Evolutionary conservation across 2,888 invertebrate genomes (phyloP), one percentile per base, ranked within the genome.

Genomic region (Laspeyria flexula): DNA sequence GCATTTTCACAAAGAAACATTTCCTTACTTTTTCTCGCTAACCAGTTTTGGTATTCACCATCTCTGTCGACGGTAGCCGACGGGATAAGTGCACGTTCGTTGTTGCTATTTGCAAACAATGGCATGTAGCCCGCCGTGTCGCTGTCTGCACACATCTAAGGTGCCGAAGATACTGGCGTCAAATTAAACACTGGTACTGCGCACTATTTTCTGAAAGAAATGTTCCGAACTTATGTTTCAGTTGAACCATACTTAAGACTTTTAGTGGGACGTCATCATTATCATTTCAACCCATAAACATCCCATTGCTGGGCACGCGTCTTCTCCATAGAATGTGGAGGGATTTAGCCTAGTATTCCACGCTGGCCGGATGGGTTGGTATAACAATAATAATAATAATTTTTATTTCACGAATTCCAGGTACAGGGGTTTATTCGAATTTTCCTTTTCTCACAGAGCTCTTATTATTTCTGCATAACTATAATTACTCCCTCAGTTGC

Each of bases 61-160:
- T 83, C 81, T 71, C 72, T 67, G 62, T 79, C 69, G 50, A 34
- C 53, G 60, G 69, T 71, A 65, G 73, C 48, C 62, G 73, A 67
- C 71, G 61, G 71, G 65, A 79, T 79, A 79, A 82, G 75, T 81
- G 77, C 77, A 76, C 72, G 75, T 74, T 78, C 71, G 79, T 75
- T 85, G 86, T 85, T 77, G 75, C 67, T 72, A 92, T 92, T 92
- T 89, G 90, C 92, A 92, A 91, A 92, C 92, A 92, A 92, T 92
- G 75, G 88, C 86, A 77, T 90, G 92, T 92, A 80, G 79, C 73
- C 80, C 78, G 82, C 84, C 81, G 79, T 86, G 88, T 89, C 71
- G 67, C 79, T 81, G 85, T 84, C 87, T 58, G 55, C 57, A 69
- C 73, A 81, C 84, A 81, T 84, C 84, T 82, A 77, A 86, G 77